A percentile compares a stretch with the other conserved stretches of the same genome.
These are phyloP conservation scores for Drosophila planitibia DNA, from an alignment of 2,888 invertebrate genomes.

Conservation along the genomic window DNA sequence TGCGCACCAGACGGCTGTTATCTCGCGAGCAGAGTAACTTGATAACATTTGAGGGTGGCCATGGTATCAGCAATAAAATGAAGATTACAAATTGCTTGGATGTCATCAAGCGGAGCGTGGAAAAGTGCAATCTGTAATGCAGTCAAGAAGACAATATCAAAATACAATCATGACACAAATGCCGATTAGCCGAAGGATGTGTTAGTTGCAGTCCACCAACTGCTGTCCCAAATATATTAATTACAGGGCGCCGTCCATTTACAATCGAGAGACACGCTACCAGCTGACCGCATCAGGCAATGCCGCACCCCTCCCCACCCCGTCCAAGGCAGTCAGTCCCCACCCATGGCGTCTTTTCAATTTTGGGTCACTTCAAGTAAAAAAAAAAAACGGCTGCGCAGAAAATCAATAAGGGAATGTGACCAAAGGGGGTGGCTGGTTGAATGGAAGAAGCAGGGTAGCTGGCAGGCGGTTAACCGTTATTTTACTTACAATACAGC, in stretches of 20 bases:
- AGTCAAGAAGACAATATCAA: not conserved
- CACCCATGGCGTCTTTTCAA: constrained; percentile 22
- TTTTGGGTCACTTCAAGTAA: constrained; percentile 76
- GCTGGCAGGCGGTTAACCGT: constrained; percentile 25
- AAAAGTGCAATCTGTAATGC: constrained; percentile 90
- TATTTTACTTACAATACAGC: constrained; percentile 6
- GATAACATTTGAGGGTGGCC: constrained; percentile 95
- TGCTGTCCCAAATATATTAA: constrained; percentile 47
- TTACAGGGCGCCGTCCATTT: constrained; percentile 28
- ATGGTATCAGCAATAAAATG: constrained; percentile 91
- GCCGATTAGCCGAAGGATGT: constrained; percentile 25
- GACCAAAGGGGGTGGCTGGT: constrained; percentile 28
- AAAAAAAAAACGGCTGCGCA: constrained; percentile 58
- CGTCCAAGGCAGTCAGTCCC: not conserved
- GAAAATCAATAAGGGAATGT: constrained; percentile 79
- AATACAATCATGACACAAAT: not conserved
- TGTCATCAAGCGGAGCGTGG: constrained; percentile 87
- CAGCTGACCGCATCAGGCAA: constrained; percentile 7
- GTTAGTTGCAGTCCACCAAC: constrained; percentile 24
- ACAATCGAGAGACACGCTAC: constrained; percentile 12
- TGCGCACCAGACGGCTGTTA: constrained; percentile 94
- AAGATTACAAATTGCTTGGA: constrained; percentile 57
- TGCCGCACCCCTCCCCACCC: not conserved
- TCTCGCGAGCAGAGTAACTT: constrained; percentile 95
- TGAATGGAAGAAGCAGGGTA: not conserved